Percentiles rank a stretch among this genome's conserved stretches.
These are phyloP conservation scores for Drosophila antonietae DNA, from an alignment of 2,888 invertebrate genomes.

Conservation along the genomic window DNA sequence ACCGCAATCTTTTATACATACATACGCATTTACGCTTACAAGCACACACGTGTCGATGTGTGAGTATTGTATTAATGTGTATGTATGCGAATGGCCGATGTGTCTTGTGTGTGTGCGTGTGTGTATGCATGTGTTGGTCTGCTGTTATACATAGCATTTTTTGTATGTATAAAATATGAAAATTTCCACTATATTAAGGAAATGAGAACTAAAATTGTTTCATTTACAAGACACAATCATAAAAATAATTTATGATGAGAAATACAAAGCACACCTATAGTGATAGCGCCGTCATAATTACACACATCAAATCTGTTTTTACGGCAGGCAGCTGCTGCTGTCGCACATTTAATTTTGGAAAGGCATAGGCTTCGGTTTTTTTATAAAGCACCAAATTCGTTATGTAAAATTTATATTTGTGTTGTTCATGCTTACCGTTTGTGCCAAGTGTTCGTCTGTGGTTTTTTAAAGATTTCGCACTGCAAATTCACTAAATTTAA, in stretches of 20 bases:
- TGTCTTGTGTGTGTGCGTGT: slow-evolving; percentile 39
- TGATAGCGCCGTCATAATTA: slow-evolving; percentile 29
- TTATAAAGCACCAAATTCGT: slow-evolving; percentile 62
- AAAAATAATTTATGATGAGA: not conserved
- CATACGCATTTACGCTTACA: slow-evolving; percentile 45
- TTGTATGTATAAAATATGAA: slow-evolving; percentile 81
- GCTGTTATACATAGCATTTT: slow-evolving; percentile 82
- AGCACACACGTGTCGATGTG: slow-evolving; percentile 55
- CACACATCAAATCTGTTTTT: slow-evolving; percentile 42
- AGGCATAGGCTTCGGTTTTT: slow-evolving; percentile 53
- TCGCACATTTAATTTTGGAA: slow-evolving; percentile 70
- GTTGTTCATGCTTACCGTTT: slow-evolving; percentile 82
- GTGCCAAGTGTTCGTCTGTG: slow-evolving; percentile 83
- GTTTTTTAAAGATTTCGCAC: slow-evolving; percentile 84
- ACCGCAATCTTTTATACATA: slow-evolving; percentile 69
- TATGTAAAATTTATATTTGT: slow-evolving; percentile 70
- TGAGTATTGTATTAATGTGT: slow-evolving; percentile 36
- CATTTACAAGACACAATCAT: slow-evolving; percentile 19
- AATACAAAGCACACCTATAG: slow-evolving; percentile 5
- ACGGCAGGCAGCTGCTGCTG: slow-evolving; percentile 70
- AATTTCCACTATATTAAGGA: slow-evolving; percentile 73
- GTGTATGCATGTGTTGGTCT: slow-evolving; percentile 61
- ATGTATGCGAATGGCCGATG: slow-evolving; percentile 63
- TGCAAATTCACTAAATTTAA: slow-evolving; percentile 85
- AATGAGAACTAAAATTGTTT: slow-evolving; percentile 8